Conservation (phyloP, 1,140 invertebrate species). For the Aethina tumida region DNA sequence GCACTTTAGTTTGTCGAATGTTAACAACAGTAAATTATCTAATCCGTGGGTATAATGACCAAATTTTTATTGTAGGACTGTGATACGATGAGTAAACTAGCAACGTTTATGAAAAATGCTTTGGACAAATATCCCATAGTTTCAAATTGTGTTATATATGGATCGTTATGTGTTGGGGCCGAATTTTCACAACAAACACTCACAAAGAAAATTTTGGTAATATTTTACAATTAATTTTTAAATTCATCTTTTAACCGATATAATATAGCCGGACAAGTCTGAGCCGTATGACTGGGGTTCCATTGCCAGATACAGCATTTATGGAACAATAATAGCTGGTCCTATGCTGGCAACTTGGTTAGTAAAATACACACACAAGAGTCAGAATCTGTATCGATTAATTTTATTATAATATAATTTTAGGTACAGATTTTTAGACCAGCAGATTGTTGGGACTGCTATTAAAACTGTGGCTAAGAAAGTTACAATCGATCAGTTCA, state of each 20-base stretch:
- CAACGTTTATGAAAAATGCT: slow-evolving; percentile 10
- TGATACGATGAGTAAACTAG: slow-evolving; percentile 14
- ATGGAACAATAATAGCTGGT: slow-evolving; percentile 49
- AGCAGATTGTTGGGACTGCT: slow-evolving; percentile 52
- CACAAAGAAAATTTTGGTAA: slow-evolving; percentile 50
- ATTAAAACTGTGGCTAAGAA: slow-evolving; percentile 56
- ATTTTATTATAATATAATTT: slow-evolving; percentile 14
- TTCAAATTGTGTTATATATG: slow-evolving; percentile 16
- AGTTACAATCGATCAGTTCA: slow-evolving; percentile 64
- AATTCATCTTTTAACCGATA: slow-evolving; percentile 23
- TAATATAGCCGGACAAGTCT: slow-evolving; percentile 36
- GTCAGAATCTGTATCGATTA: background rate
- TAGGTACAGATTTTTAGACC: slow-evolving; percentile 74
- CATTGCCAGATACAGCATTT: slow-evolving; percentile 46
- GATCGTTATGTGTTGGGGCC: slow-evolving; percentile 39
- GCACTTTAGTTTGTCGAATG: too few species aligned
- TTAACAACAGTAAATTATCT: background rate
- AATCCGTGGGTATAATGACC: background rate
- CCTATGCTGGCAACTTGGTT: slow-evolving; percentile 54
- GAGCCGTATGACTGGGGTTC: slow-evolving; percentile 43
- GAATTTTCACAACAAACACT: slow-evolving; percentile 68
- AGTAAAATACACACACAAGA: slow-evolving; percentile 1
- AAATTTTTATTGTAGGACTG: background rate
- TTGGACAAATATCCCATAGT: slow-evolving; percentile 14
- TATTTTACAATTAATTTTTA: too few species aligned